Evolutionary conservation across 2,113 vertebrate genomes (phyloP), one percentile per base, ranked within the genome.

Genomic region (Equus quagga): DNA sequence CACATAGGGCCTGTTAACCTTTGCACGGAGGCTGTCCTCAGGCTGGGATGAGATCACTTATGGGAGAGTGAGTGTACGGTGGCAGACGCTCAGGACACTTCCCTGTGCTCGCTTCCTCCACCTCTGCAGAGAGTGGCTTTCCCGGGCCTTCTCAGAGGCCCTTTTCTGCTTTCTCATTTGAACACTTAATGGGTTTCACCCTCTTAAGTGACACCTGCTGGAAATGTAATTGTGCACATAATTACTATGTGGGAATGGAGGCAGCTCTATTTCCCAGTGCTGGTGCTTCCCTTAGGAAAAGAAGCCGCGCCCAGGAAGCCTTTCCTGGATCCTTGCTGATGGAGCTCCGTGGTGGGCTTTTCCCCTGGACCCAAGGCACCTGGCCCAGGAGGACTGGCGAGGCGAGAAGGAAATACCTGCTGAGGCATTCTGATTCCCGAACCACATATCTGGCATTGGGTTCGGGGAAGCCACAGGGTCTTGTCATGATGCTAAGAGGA

Each of bases 181-280:
- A 94, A 82, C 0, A 0, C 51, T 81, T 98, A 95, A 97, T 62
- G 69, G 89, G 85, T 92, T 96, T 98, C 96, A 83, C 60, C 56
- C 93, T 95, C 67, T 60, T 94, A 96, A 95, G 75, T 97, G 97
- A 97, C 97, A 97, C 97, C 97, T 97, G 97, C 93, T 97, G 91
- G 93, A 97, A 96, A 94, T 73, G 78, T 96, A 96, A 97, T 91
- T 94, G 88, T 89, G 95, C 91, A 87, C 91, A 51, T 94, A 96
- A 97, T 94, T 89, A 94, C 97, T 67, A 67, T 2, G 5, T 95
- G 94, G 76, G 75, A 92, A 95, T 13, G 80, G 87, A 95, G 64
- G 95, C 79, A 18, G 26, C n/a, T 85, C 89, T 60, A 56, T 49
- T 92, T 90, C 80, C 80, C 87, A 65, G 21, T 2, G 83, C 69